Evolutionary conservation across 2,113 vertebrate species (phyloP).

Genomic region (Plestiodon gilberti): DNA sequence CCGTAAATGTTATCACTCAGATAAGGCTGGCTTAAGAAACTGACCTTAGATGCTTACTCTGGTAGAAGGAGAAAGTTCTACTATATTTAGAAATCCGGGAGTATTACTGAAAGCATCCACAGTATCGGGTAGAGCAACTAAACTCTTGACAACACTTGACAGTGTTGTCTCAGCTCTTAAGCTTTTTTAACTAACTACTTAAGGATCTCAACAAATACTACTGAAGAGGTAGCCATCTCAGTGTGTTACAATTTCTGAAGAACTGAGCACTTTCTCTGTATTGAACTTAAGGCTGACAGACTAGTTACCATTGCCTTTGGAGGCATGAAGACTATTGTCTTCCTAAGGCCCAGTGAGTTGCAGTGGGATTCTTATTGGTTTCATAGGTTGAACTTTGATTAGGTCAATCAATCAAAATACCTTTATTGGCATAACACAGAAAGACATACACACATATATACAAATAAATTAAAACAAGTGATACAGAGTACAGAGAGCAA

Average conservation of each 20-base stretch:
- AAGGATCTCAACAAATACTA: neutral
- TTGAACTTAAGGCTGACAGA: neutral
- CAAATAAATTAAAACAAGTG: too few relatives aligned
- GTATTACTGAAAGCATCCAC: slow-evolving; percentile 5
- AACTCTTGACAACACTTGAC: neutral
- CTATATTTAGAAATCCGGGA: slow-evolving; percentile 34
- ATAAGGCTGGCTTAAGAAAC: slow-evolving; percentile 18
- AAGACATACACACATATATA: too few relatives aligned
- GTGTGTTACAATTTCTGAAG: neutral
- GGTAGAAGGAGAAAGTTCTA: slow-evolving; percentile 15
- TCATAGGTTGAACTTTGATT: neutral
- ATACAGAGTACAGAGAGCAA: too few relatives aligned
- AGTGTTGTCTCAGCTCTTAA: slow-evolving; percentile 7
- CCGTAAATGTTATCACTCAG: slow-evolving; percentile 13
- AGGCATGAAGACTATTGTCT: neutral
- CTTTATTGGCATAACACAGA: too few relatives aligned
- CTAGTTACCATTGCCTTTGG: neutral
- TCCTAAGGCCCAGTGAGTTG: neutral
- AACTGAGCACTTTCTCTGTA: neutral
- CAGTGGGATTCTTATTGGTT: neutral
- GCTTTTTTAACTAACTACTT: too few relatives aligned
- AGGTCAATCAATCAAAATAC: too few relatives aligned
- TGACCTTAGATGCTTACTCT: slow-evolving; percentile 24
- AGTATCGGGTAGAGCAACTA: slow-evolving; percentile 5
- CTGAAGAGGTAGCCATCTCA: neutral